A percentile compares a stretch with the other conserved stretches of the same genome.
These are phyloP conservation scores for Psophia crepitans DNA, from an alignment of 2,113 vertebrate species.

Conservation along the genomic window DNA sequence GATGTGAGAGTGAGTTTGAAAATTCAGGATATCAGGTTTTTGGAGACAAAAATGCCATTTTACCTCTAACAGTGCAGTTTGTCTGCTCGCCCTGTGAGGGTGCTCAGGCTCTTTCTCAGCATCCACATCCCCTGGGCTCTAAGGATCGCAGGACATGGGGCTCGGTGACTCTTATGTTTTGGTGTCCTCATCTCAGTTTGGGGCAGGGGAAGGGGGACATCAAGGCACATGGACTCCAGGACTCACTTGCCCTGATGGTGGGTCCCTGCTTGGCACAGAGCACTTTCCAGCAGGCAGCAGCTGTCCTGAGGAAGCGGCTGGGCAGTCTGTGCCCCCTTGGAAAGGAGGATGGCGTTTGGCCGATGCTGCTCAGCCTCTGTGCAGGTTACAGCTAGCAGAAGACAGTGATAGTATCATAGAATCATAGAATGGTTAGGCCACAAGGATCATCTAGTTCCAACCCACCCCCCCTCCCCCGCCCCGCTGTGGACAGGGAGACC, in stretches of 20 bases:
- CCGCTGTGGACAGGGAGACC: too few relatives aligned
- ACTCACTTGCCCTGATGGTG: background rate
- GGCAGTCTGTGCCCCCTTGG: background rate
- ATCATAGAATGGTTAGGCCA: too few relatives aligned
- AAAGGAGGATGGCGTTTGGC: background rate
- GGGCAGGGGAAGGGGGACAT: background rate
- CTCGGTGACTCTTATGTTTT: background rate
- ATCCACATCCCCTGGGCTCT: background rate
- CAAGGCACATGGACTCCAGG: background rate
- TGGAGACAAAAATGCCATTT: background rate
- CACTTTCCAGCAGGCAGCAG: background rate
- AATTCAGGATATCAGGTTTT: background rate
- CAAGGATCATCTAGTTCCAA: too few relatives aligned
- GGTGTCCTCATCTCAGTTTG: background rate
- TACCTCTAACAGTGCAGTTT: background rate
- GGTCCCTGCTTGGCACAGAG: background rate
- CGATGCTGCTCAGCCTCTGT: background rate
- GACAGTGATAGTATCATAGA: too few relatives aligned
- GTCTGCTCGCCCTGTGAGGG: background rate
- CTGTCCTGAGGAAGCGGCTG: accelerated
- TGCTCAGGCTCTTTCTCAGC: background rate
- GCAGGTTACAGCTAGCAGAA: background rate
- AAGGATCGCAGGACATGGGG: background rate
- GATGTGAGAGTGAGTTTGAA: background rate
- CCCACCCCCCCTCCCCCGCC: too few relatives aligned